Conservation (phyloP, 2,888 invertebrate species). For the Drosophila falleni region DNA sequence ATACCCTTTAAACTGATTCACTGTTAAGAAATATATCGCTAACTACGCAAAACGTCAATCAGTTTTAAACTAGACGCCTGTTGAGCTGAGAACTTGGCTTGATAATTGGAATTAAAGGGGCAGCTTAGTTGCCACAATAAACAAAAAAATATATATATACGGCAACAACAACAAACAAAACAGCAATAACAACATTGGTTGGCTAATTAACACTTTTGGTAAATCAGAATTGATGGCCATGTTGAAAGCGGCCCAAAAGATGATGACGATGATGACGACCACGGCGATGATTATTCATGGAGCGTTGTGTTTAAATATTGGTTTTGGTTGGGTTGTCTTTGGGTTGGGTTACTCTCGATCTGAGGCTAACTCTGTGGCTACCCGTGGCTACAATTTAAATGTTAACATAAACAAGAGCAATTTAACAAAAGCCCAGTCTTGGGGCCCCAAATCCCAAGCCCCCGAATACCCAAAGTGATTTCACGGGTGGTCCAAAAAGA, state of each 20-base stretch:
- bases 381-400: slow-evolving; percentile 84
- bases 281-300: slow-evolving; percentile 81
- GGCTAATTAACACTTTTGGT: slow-evolving; percentile 81
- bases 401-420: slow-evolving; percentile 83
- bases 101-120: slow-evolving; percentile 16
- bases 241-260: slow-evolving; percentile 71
- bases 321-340: slow-evolving; percentile 65
- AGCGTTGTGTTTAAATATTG: slow-evolving; percentile 77
- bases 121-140: slow-evolving; percentile 11
- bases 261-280: slow-evolving; percentile 46
- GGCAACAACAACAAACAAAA: slow-evolving; percentile 5
- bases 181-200: slow-evolving; percentile 45
- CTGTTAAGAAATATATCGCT: background rate
- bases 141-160: background rate
- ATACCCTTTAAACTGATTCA: background rate
- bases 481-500: slow-evolving; percentile 79
- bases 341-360: slow-evolving; percentile 17
- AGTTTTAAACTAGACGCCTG: slow-evolving; percentile 29
- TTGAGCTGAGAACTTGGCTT: slow-evolving; percentile 8
- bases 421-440: slow-evolving; percentile 71
- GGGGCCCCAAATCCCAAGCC: slow-evolving; percentile 47
- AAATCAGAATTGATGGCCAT: slow-evolving; percentile 79
- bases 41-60: slow-evolving; percentile 27
- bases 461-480: slow-evolving; percentile 71
- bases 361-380: slow-evolving; percentile 44